Conservation (phyloP, 2,797 vertebrate genomes). For the Eurystomus glaucurus region DNA sequence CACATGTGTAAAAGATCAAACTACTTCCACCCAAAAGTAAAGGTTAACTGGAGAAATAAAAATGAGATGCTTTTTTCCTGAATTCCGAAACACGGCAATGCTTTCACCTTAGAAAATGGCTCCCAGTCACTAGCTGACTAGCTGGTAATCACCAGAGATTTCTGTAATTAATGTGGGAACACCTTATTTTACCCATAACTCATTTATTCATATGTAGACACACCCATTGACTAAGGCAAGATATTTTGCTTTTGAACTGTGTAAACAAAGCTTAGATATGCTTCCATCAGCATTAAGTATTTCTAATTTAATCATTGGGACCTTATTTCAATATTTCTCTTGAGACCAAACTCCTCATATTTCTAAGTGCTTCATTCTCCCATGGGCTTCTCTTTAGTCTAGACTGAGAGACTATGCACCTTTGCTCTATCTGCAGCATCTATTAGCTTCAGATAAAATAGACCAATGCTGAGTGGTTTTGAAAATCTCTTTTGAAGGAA, state of each 20-base stretch:
- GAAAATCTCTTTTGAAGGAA: conserved; percentile 8
- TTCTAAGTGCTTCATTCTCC: background rate
- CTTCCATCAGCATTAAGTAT: background rate
- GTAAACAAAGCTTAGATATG: background rate
- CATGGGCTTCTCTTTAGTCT: background rate
- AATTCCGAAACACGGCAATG: background rate
- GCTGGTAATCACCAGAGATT: background rate
- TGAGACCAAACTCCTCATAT: background rate
- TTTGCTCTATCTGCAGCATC: background rate
- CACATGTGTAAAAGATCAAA: background rate
- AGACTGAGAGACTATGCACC: background rate
- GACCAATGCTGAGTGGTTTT: background rate
- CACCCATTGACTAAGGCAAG: background rate
- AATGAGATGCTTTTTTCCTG: background rate
- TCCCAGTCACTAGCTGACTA: background rate
- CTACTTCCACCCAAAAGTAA: background rate
- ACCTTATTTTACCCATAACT: background rate
- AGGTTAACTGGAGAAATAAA: background rate
- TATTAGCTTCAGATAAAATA: background rate
- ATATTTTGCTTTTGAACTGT: background rate
- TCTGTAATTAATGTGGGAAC: background rate
- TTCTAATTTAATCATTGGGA: background rate
- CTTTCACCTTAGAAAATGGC: background rate
- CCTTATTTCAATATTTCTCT: background rate
- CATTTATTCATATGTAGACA: background rate